Evolutionary conservation across 2,113 vertebrate species (phyloP), one percentile per base, ranked within the genome.

Genomic region (Pyxicephalus adspersus): DNA sequence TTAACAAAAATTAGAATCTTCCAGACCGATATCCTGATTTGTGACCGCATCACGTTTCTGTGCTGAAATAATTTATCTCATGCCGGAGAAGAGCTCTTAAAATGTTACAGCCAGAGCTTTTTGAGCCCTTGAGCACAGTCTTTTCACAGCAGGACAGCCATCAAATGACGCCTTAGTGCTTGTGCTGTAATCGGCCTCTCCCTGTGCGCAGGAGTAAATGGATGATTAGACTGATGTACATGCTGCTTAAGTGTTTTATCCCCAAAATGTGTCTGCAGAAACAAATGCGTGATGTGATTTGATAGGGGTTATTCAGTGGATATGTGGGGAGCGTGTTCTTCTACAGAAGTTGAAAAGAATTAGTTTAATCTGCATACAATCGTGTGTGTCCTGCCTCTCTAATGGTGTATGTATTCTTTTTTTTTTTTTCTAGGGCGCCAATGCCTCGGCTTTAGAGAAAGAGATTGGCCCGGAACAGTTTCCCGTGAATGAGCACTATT

Each of bases 361-460:
- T 38, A 7, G 2, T 38, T 1, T 13, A 45, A 13, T 9, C 26
- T 64, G 23, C 3, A 4, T 57, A 22, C 19, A 60, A 11, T 19
- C 38, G 3, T n/a, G n/a, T 45, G 34, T 34, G 1, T 23, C 29
- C 11, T 4, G 0, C 1, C 13, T 77, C 19, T 77, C 11, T 65
- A 77, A 54, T 5, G 20, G 19, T n/a, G 2, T 13, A 20, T n/a
- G 2, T 13, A 0, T 28, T 50, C 31, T 45, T 58, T 81, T 84
- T 89, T 85, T 84, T 17, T 61, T 86, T 73, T 86, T 67, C 4
- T 75, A 95, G 94, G 94, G 94, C 92, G 91, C 94, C 91, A 95
- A 95, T 95, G 94, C 94, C 91, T 95, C 94, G 84, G 93, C 94
- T 92, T 93, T 95, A 89, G 94, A 95, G 91, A 95, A 95, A 95